phyloP scores from a whole-genome alignment of 2,113 vertebrate genomes.

The Chiloscyllium plagiosum region DNA sequence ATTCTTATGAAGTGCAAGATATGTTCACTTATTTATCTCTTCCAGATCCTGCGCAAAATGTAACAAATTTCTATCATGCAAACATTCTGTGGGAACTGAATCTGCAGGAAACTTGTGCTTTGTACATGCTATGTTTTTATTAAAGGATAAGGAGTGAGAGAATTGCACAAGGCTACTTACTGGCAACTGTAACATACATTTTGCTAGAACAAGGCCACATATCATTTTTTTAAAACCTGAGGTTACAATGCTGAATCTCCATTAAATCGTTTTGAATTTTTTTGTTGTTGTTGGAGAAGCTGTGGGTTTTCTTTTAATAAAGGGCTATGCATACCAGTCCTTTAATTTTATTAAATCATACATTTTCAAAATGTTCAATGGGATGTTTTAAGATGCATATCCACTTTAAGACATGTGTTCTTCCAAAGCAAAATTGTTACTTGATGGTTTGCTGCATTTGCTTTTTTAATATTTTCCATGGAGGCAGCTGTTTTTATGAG shows the following conservation, averaged over 20 bases:
- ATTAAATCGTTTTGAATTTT: background rate
- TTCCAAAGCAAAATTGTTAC: background rate
- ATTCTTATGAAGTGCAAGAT: background rate
- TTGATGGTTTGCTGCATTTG: background rate
- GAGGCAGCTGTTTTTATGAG: background rate
- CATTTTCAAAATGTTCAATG: background rate
- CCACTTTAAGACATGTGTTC: background rate
- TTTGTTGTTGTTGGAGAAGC: background rate
- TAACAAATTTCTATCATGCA: background rate
- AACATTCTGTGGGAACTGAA: background rate
- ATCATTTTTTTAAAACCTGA: background rate
- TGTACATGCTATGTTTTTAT: background rate
- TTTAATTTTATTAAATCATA: background rate
- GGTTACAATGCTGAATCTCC: background rate
- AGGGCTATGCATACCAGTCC: background rate
- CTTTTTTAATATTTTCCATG: background rate
- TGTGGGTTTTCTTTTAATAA: background rate
- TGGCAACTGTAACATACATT: background rate
- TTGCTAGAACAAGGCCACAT: background rate
- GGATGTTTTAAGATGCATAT: background rate
- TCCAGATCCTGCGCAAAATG: background rate
- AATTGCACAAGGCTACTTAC: background rate
- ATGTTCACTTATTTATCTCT: background rate
- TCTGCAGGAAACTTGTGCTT: background rate
- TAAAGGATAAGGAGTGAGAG: background rate